Percentiles rank a stretch among this genome's conserved stretches.
Evolutionary conservation across 2,113 vertebrate genomes (phyloP).

Genomic region (Accipiter virgatus): DNA sequence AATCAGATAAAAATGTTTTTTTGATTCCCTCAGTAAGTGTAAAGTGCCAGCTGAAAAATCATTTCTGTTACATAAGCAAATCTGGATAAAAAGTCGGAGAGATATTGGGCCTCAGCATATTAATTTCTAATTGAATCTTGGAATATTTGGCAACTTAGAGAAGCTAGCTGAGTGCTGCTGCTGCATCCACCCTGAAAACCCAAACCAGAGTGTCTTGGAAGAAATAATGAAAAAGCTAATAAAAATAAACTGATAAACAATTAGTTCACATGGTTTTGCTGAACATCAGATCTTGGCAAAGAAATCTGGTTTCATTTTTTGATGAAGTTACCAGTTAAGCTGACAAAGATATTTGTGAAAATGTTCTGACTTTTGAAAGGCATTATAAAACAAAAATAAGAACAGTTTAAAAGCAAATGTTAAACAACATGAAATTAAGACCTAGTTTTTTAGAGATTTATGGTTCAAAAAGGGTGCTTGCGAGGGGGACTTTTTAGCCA

Average conservation of each 20-base stretch:
- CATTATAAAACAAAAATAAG: neutral
- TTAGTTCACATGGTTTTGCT: neutral
- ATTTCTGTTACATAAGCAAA: neutral
- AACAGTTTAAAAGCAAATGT: neutral
- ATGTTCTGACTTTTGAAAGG: neutral
- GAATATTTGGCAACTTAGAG: neutral
- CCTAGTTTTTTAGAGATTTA: neutral
- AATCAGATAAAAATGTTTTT: neutral
- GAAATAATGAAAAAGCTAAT: neutral
- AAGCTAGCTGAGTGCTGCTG: neutral
- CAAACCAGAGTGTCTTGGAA: neutral
- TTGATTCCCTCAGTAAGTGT: neutral
- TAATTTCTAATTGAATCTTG: neutral
- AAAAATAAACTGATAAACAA: neutral
- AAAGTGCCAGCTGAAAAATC: neutral
- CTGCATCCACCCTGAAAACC: neutral
- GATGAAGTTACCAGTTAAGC: neutral
- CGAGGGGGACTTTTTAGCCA: neutral
- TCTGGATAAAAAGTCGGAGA: neutral
- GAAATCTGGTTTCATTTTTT: neutral
- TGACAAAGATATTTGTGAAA: neutral
- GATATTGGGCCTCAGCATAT: neutral
- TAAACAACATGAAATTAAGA: neutral
- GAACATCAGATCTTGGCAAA: neutral
- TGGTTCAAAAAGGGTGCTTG: neutral